Evolutionary conservation across 2,888 invertebrate genomes (phyloP).

Genomic region (Unio pictorum): DNA sequence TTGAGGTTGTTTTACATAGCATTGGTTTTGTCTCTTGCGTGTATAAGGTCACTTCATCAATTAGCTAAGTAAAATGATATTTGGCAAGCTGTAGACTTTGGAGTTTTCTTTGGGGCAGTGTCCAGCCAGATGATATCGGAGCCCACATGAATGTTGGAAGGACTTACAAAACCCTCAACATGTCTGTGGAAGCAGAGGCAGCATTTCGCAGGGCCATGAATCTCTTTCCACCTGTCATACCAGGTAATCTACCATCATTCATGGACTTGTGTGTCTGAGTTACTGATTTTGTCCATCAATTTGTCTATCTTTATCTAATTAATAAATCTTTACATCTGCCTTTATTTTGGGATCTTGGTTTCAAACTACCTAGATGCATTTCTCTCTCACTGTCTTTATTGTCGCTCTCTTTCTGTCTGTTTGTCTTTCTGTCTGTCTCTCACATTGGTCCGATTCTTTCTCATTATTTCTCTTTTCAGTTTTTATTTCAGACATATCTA

Average conservation of each 20-base stretch:
- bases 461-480: no score
- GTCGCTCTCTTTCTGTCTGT: no score
- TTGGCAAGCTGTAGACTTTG: neutral
- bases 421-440: no score
- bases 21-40: no score
- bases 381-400: no score
- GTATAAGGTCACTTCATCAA: neutral
- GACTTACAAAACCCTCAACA: constrained; percentile 92
- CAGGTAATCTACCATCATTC: constrained; percentile 43
- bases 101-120: constrained; percentile 73
- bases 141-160: constrained; percentile 98
- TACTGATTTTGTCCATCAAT: neutral
- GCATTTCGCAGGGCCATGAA: constrained; percentile 84
- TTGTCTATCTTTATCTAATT: neutral
- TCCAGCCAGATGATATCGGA: constrained; percentile 96
- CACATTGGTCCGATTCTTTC: no score
- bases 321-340: neutral
- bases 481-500: no score
- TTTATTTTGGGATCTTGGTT: neutral
- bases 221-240: constrained; percentile 67
- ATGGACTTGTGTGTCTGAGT: neutral
- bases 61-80: neutral
- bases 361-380: neutral
- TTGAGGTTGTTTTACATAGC: no score
- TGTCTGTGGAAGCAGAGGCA: constrained; percentile 90